Base-by-base conservation (phyloP, 1,140 invertebrate species). In the Neomicropteryx cornuta region DNA sequence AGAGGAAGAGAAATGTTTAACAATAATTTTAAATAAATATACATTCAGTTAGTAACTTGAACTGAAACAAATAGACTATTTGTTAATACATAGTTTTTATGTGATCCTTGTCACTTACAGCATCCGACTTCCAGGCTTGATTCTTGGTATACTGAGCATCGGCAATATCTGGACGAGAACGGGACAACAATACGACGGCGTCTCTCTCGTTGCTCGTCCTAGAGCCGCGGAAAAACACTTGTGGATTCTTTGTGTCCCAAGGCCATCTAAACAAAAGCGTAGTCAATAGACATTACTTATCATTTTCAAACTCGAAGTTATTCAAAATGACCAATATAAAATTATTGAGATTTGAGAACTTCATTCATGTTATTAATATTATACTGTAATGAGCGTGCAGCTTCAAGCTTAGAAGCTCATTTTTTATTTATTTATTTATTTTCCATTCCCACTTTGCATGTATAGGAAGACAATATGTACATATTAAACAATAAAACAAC, bases 111-210 rank as follows among this genome's bases (percentile, higher is more conserved):
- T 29, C 35, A 53, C 52, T 60, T 70, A 83, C 82, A 41, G 74
- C 72, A 47, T 88, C 77, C 20, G 92, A 96, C 61, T 90, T 95
- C 93, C 93, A 98, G 1, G 93, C 93, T 71, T 98, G 94, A 70
- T 98, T 98, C 64, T 95, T 97, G 1, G 94, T 97, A 59, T 96
- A 97, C 43, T 87, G 75, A 5, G 93, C 94, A 72, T 96, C 87
- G 14, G 90, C 80, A 27, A 97, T 55, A 2, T 88, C 68, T 11
- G 88, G 81, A 29, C 76, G 58, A 28, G 73, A 72, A 41, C 92
- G 70, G 21, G 91, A 93, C 2, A 98, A 61, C 27, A 91, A 61
- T 38, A 98, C 68, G n/a, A 97, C 65, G 31, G 85, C 73, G 67
- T 98, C 94, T 42, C 94, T 67, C 59, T 97, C 90, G 16, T 76